A percentile compares a stretch with the other conserved stretches of the same genome.
phyloP scores from a whole-genome alignment of 2,797 vertebrate genomes.

The Ctenopoma kingsleyae region DNA sequence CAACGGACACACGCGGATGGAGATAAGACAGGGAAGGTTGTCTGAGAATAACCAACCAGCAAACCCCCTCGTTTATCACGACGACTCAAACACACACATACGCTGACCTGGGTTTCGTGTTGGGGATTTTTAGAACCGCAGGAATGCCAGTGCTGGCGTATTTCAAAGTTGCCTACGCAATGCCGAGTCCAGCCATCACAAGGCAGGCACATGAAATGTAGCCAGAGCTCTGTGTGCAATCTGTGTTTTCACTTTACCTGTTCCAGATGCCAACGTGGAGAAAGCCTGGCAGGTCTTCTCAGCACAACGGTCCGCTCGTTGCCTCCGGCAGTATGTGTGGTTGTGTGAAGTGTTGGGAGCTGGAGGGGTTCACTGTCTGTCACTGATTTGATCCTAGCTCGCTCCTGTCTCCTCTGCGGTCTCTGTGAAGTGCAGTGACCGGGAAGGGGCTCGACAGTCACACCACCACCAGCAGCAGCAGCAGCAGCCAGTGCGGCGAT shows the following conservation, averaged over 20 bases:
- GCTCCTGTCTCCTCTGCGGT: conserved; percentile 42
- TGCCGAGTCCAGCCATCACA: conserved; percentile 38
- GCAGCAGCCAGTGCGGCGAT: conserved; percentile 37
- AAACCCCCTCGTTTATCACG: conserved; percentile 28
- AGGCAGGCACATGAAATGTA: conserved; percentile 26
- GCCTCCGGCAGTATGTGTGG: conserved; percentile 32
- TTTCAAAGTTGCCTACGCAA: conserved; percentile 68
- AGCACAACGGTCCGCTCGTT: conserved; percentile 35
- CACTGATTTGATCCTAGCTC: conserved; percentile 49
- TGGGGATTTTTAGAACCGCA: conserved; percentile 49
- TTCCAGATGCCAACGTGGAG: conserved; percentile 48
- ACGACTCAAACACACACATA: background rate
- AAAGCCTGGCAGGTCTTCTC: conserved; percentile 35
- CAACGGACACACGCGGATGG: conserved; percentile 30
- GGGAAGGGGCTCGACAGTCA: conserved; percentile 34
- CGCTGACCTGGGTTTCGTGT: conserved; percentile 24
- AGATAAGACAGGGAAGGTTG: conserved; percentile 39
- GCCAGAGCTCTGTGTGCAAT: conserved; percentile 26
- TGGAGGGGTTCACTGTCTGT: conserved; percentile 8
- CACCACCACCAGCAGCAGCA: conserved; percentile 6
- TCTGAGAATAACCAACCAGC: conserved; percentile 27
- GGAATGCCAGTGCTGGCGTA: conserved; percentile 51
- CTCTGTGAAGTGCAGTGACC: conserved; percentile 39
- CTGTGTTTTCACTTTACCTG: conserved; percentile 68
- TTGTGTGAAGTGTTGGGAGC: conserved; percentile 8